Percentiles rank a stretch among this genome's conserved stretches.
These are phyloP conservation scores for Sphaeridia pumilis DNA, from an alignment of 2,888 invertebrate species.

Conservation along the genomic window DNA sequence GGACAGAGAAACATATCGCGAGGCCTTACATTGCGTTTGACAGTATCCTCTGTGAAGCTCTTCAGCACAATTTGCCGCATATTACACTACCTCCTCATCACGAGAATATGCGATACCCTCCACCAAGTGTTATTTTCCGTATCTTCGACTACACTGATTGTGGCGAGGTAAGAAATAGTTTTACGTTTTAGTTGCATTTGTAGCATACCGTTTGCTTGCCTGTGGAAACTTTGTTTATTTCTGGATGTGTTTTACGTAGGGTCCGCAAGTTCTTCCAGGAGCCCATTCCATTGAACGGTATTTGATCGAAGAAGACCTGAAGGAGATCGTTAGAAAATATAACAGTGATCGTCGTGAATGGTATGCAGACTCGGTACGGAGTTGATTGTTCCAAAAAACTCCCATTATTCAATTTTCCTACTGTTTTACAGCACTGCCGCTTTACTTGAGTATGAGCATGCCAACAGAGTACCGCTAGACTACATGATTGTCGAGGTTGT, in stretches of 20 bases:
- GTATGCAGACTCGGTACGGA: no score
- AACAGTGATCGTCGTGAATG: slow-evolving; percentile 87
- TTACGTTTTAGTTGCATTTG: no score
- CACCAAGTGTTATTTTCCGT: slow-evolving; percentile 86
- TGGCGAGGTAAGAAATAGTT: slow-evolving; percentile 70
- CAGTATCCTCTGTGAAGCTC: slow-evolving; percentile 83
- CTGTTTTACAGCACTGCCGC: slow-evolving; percentile 71
- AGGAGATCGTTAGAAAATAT: slow-evolving; percentile 81
- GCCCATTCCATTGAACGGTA: slow-evolving; percentile 95
- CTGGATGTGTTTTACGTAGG: no score
- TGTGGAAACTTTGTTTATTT: no score
- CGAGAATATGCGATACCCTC: slow-evolving; percentile 77
- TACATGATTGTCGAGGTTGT: slow-evolving; percentile 97
- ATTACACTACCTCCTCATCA: slow-evolving; percentile 89
- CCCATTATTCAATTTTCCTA: no score
- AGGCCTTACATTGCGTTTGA: slow-evolving; percentile 94
- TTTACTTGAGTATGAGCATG: slow-evolving; percentile 80
- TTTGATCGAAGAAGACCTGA: slow-evolving; percentile 92
- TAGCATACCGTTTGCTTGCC: no score
- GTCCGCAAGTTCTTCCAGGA: slow-evolving; percentile 68
- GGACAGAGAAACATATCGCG: slow-evolving; percentile 93
- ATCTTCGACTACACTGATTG: slow-evolving; percentile 99
- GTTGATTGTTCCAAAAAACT: no score
- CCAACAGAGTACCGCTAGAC: slow-evolving; percentile 87
- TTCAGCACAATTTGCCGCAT: slow-evolving; percentile 86